A percentile compares a stretch with the other conserved stretches of the same genome.
Evolutionary conservation across 2,113 vertebrate genomes (phyloP).

Genomic region (Capreolus pygargus): DNA sequence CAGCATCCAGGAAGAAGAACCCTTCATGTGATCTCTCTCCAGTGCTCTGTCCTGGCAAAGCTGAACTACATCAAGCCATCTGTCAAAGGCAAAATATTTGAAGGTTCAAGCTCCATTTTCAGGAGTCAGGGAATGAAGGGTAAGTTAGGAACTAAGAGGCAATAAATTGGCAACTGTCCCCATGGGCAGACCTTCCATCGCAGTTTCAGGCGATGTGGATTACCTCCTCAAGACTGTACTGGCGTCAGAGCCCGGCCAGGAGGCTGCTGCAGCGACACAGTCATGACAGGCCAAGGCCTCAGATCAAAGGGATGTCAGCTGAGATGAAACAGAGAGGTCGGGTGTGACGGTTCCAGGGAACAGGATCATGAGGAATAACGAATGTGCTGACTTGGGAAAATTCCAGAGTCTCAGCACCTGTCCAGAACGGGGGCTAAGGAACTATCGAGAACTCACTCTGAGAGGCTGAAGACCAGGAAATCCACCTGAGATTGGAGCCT

Average conservation of each 20-base stretch:
- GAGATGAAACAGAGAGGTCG: background rate
- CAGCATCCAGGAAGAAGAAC: background rate
- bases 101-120: background rate
- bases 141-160: background rate
- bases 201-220: background rate
- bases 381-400: background rate
- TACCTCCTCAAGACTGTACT: background rate
- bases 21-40: background rate
- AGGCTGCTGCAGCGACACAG: background rate
- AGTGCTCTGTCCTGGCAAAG: background rate
- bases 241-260: background rate
- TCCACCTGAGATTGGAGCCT: background rate
- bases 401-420: background rate
- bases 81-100: background rate
- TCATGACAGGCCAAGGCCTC: background rate
- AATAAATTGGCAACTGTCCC: background rate
- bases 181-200: background rate
- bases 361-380: background rate
- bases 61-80: background rate
- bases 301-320: background rate
- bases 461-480: background rate
- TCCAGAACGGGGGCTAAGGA: background rate
- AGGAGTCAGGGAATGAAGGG: background rate
- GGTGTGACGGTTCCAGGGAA: background rate
- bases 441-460: background rate